These are phyloP conservation scores for Prunella strophiata DNA, from an alignment of 2,797 vertebrate genomes.

Conservation along the genomic window DNA sequence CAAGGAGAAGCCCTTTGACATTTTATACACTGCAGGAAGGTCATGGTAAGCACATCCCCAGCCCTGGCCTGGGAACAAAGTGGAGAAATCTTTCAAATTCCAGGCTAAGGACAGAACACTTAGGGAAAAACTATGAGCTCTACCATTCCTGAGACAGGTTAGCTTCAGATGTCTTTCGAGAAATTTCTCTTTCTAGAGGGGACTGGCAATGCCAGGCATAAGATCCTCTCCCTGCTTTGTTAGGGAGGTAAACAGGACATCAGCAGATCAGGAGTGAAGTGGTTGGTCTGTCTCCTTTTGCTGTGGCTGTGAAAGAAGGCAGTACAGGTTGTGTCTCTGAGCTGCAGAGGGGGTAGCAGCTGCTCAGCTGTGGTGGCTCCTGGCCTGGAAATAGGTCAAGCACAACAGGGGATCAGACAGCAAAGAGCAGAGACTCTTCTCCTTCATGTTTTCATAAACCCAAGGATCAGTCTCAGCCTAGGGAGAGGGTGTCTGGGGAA, in stretches of 20 bases:
- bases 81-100: not conserved
- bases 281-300: not conserved
- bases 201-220: not conserved
- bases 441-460: not conserved
- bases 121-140: not conserved
- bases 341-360: not conserved
- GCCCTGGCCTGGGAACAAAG: not conserved
- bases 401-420: not conserved
- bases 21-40: not conserved
- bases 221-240: not conserved
- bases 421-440: not conserved
- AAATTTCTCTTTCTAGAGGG: not conserved
- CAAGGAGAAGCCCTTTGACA: accelerated
- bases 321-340: not conserved
- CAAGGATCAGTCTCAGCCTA: not conserved
- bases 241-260: not conserved
- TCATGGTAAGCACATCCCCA: not conserved
- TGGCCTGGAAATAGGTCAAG: not conserved
- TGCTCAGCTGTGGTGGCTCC: accelerated
- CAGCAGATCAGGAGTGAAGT: not conserved
- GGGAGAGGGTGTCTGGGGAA: not conserved
- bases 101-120: not conserved
- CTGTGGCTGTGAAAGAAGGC: not conserved
- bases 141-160: not conserved
- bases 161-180: not conserved